Evolutionary conservation across 2,797 vertebrate genomes (phyloP).

Genomic region (Meda fulgida): DNA sequence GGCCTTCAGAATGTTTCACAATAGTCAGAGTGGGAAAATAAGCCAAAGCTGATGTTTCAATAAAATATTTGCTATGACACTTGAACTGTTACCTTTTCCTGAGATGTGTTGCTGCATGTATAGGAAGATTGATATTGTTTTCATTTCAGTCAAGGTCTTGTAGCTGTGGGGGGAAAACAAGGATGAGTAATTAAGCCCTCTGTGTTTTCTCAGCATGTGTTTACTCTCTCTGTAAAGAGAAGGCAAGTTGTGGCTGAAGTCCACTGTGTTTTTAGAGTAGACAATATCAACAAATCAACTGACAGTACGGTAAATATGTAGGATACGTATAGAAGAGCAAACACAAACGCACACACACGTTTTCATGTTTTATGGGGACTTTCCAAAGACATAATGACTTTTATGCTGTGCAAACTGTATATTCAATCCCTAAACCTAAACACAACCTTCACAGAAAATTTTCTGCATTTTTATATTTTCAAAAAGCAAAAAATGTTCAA

Average conservation of each 20-base stretch:
- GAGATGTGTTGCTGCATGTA: slow-evolving; percentile 22
- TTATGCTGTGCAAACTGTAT: neutral
- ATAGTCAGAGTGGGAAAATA: neutral
- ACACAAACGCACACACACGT: slow-evolving; percentile 10
- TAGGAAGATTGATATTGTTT: slow-evolving; percentile 6
- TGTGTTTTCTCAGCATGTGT: slow-evolving; percentile 26
- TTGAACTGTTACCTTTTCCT: slow-evolving; percentile 41
- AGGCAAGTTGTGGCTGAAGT: slow-evolving; percentile 40
- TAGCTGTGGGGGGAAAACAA: slow-evolving; percentile 8
- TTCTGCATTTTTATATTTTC: neutral
- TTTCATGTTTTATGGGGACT: neutral
- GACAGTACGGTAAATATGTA: slow-evolving; percentile 16
- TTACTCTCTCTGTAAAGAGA: slow-evolving; percentile 13
- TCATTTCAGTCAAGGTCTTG: slow-evolving; percentile 7
- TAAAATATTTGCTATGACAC: slow-evolving; percentile 27
- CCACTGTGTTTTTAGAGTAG: slow-evolving; percentile 26
- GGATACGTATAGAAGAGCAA: neutral
- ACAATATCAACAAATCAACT: slow-evolving; percentile 29
- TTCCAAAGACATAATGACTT: neutral
- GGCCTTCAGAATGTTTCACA: neutral
- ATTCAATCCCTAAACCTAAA: neutral
- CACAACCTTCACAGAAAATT: neutral
- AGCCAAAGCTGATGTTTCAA: neutral
- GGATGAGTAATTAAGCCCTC: slow-evolving; percentile 28
- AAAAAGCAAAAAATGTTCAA: neutral